Evolutionary conservation across 2,113 vertebrate species (phyloP).

Genomic region (Ptyas mucosa): DNA sequence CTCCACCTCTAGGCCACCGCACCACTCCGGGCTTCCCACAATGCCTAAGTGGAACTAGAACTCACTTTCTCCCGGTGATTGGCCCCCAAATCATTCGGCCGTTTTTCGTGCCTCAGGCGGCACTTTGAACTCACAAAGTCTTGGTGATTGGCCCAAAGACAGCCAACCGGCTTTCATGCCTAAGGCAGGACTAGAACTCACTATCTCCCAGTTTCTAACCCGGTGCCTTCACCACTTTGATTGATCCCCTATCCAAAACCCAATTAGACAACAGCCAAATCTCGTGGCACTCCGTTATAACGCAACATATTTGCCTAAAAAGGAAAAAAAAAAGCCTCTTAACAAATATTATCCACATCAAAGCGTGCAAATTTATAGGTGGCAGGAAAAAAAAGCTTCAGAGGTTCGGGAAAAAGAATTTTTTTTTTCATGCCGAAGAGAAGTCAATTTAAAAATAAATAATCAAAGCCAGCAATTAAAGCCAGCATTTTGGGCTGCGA

Average conservation of each 20-base stretch:
- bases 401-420: not conserved
- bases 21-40: no score
- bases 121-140: no score
- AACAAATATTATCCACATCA: not conserved
- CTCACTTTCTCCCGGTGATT: no score
- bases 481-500: not conserved
- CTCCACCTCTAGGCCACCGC: no score
- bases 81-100: no score
- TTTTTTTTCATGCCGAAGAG: not conserved
- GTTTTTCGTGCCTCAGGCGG: no score
- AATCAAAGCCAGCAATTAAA: not conserved
- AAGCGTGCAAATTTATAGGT: not conserved
- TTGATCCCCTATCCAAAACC: not conserved
- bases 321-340: not conserved
- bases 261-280: not conserved
- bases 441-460: not conserved
- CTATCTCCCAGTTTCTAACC: no score
- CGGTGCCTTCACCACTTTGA: not conserved
- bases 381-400: not conserved
- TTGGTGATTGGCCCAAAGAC: no score
- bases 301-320: not conserved
- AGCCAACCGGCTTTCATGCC: not conserved
- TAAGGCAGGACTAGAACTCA: not conserved
- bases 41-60: no score
- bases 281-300: not conserved